Percentiles rank a stretch among this genome's conserved stretches.
Conservation (phyloP, 1,140 invertebrate genomes). For the Papilio xuthus region DNA sequence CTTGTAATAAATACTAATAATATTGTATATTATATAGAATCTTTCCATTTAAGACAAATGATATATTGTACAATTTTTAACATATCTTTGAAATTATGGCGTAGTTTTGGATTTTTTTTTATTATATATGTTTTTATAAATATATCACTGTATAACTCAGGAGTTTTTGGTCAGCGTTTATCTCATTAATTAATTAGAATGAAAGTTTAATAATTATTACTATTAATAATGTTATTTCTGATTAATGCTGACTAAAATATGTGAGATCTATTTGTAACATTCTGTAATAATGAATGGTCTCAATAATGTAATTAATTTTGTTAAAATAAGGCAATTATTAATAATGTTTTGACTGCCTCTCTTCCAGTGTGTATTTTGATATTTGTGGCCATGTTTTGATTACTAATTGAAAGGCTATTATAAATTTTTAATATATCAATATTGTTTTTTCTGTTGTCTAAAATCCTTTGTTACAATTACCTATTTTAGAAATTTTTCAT, state of each 20-base stretch:
- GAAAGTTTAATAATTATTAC: not conserved
- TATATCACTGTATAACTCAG: not conserved
- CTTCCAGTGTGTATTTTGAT: constrained; percentile 34
- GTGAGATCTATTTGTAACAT: constrained; percentile 8
- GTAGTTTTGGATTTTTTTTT: not conserved
- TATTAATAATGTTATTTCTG: not conserved
- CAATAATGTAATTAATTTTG: constrained; percentile 21
- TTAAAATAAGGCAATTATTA: constrained; percentile 18
- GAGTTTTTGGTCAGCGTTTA: not conserved
- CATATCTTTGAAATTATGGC: constrained; percentile 14
- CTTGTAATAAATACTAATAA: not conserved
- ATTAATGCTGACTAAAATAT: not conserved
- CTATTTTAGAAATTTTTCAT: too few relatives aligned
- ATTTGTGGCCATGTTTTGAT: constrained; percentile 31
- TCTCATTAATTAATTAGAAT: not conserved
- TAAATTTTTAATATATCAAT: constrained; percentile 25
- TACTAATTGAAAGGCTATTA: constrained; percentile 26
- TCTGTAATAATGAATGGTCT: constrained; percentile 2
- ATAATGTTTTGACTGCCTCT: constrained; percentile 18
- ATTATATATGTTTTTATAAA: not conserved
- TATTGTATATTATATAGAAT: not conserved
- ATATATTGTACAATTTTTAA: constrained; percentile 18
- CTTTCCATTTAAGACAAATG: constrained; percentile 6
- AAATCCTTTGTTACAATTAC: too few relatives aligned
- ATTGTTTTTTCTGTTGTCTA: constrained; percentile 4